phyloP scores from a whole-genome alignment of 2,113 vertebrate genomes.

The Eulemur rufifrons region DNA sequence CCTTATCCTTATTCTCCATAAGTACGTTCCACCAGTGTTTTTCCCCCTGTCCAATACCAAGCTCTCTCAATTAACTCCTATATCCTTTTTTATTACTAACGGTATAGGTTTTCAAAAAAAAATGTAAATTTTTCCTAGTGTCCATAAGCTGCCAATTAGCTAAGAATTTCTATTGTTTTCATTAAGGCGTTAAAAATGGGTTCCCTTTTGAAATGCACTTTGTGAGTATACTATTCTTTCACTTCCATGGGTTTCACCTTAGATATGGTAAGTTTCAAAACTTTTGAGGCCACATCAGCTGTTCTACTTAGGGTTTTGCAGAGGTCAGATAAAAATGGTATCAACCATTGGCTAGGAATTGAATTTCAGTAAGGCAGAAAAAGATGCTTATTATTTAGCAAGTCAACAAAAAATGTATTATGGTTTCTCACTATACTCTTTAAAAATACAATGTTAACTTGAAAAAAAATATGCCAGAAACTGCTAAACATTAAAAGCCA shows the following conservation, averaged over 20 bases:
- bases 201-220: neutral
- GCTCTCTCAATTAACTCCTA: neutral
- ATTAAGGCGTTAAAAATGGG: constrained; percentile 12
- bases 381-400: constrained; percentile 34
- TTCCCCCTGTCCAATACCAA: neutral
- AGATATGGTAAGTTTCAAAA: neutral
- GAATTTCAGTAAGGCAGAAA: constrained; percentile 6
- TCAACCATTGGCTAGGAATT: neutral
- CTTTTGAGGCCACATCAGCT: neutral
- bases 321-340: constrained; percentile 6
- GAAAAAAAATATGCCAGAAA: constrained; percentile 34
- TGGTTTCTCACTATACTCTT: neutral
- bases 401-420: constrained; percentile 33
- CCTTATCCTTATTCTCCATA: neutral
- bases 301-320: constrained; percentile 4
- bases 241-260: neutral
- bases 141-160: neutral
- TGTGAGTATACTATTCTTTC: neutral
- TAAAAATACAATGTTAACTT: constrained; percentile 35
- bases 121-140: neutral
- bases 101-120: neutral
- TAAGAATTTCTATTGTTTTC: constrained; percentile 15
- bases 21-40: neutral
- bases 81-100: constrained; percentile 13
- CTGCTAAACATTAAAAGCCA: constrained; percentile 27